Conservation (phyloP, 2,113 vertebrate genomes). For the Etia nguti region DNA sequence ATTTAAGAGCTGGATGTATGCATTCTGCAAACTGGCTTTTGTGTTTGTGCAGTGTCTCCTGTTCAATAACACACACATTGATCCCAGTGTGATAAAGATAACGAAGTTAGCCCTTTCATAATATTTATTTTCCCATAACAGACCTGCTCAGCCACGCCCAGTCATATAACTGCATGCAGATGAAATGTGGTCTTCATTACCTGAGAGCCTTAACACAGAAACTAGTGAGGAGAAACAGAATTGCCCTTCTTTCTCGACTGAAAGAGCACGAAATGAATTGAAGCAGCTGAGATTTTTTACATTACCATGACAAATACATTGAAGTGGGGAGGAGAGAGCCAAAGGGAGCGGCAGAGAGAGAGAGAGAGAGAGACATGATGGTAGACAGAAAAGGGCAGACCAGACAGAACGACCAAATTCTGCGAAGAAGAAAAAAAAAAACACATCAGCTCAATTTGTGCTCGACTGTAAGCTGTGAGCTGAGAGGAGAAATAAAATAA, state of each 20-base stretch:
- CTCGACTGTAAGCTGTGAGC: conserved; percentile 42
- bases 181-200: conserved; percentile 72
- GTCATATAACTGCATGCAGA: conserved; percentile 59
- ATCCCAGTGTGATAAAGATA: conserved; percentile 62
- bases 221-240: conserved; percentile 47
- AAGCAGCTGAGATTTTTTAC: conserved; percentile 60
- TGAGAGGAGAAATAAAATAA: conserved; percentile 59
- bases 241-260: conserved; percentile 65
- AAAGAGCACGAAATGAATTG: conserved; percentile 64
- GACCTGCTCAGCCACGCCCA: conserved; percentile 57
- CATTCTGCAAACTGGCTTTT: conserved; percentile 9
- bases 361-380: neutral
- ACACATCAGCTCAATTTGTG: conserved; percentile 49
- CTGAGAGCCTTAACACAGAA: conserved; percentile 44
- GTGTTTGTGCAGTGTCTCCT: conserved; percentile 56
- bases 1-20: conserved; percentile 6
- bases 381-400: conserved; percentile 53
- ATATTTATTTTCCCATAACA: conserved; percentile 69
- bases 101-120: conserved; percentile 64
- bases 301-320: conserved; percentile 57
- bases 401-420: conserved; percentile 46
- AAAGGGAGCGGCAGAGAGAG: neutral
- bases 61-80: conserved; percentile 60
- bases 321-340: conserved; percentile 12
- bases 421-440: neutral